Base-by-base conservation (phyloP, 2,797 vertebrate species). In the Hapalemur alaotrensis region DNA sequence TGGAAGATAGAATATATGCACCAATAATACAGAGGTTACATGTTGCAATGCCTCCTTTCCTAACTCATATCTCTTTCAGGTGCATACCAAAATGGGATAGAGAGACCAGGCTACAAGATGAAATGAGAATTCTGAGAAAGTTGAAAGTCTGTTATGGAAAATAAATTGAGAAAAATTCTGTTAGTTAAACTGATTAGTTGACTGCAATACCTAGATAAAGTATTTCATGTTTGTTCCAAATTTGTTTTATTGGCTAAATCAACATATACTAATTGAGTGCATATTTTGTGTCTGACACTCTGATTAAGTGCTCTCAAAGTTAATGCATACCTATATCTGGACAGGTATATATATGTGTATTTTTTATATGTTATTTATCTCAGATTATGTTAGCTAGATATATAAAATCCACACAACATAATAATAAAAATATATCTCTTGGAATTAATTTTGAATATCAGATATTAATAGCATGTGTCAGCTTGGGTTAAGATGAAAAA, bases 361-460 rank as follows among this genome's bases (percentile, higher is more conserved):
- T 92, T 78, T 93, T 22, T 35, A 43, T 72, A 83, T 43, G 18
- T 35, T 70, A 2, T 91, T 88, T 95, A 89, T 57, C 63, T 87
- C 63, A 80, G 25, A 18, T 73, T 82, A 7, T 63, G 22, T 78
- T 76, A 78, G 79, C 8, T 54, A 41, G 2, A 25, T 65, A 20
- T 95, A 2, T 72, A 72, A 88, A 97, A 59, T 86, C 89, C 20
- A 89, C n/a, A 80, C 43, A 87, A 48, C 5, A 69, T 78, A 61
- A 48, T 82, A 61, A 81, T 52, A 93, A 72, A 95, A 57, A 48
- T 25, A n/a, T 1, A 48, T 70, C 5, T 79, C 4, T 80, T 92
- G 17, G 15, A 83, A 83, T 89, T 86, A 84, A 81, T 96, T 94
- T 63, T 70, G 14, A 96, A 83, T 91, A 82, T 81, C n/a, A 85